Conservation (phyloP, 2,888 invertebrate genomes). For the Caenorhabditis sinica region DNA sequence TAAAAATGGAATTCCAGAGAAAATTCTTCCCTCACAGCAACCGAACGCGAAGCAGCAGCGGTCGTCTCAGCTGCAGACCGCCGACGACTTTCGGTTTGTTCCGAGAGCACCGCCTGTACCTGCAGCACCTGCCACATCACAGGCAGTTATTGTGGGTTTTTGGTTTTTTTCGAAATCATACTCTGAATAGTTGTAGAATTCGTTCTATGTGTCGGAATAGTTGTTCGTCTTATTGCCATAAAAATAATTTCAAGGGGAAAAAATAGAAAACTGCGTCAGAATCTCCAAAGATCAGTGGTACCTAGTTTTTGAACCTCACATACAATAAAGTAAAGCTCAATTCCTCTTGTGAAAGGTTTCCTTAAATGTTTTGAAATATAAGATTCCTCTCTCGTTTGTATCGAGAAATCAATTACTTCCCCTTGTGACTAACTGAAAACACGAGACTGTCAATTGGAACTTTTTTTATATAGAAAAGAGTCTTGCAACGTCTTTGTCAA, state of each 20-base stretch:
- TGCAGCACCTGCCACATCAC: slow-evolving; percentile 30
- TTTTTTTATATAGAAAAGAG: too few relatives aligned
- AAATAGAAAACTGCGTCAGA: too few relatives aligned
- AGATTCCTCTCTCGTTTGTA: neutral
- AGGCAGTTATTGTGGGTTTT: slow-evolving; percentile 46
- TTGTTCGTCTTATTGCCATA: too few relatives aligned
- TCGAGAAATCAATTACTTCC: neutral
- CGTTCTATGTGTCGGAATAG: too few relatives aligned
- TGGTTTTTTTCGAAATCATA: neutral
- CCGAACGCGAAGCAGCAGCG: slow-evolving; percentile 52
- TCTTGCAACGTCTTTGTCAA: too few relatives aligned
- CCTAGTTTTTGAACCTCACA: too few relatives aligned
- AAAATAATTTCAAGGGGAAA: too few relatives aligned
- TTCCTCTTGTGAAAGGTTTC: neutral
- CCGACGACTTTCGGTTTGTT: slow-evolving; percentile 60
- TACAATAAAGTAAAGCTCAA: too few relatives aligned
- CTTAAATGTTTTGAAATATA: slow-evolving; percentile 7
- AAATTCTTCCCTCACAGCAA: slow-evolving; percentile 59
- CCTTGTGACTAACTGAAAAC: neutral
- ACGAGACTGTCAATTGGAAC: slow-evolving; percentile 8
- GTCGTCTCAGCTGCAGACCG: slow-evolving; percentile 55
- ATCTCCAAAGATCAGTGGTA: too few relatives aligned
- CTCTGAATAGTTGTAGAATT: too few relatives aligned
- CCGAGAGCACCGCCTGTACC: slow-evolving; percentile 54
- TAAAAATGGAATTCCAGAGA: slow-evolving; percentile 13